phyloP scores from a whole-genome alignment of 2,888 invertebrate genomes.

The Drosophila flavopinicola region DNA sequence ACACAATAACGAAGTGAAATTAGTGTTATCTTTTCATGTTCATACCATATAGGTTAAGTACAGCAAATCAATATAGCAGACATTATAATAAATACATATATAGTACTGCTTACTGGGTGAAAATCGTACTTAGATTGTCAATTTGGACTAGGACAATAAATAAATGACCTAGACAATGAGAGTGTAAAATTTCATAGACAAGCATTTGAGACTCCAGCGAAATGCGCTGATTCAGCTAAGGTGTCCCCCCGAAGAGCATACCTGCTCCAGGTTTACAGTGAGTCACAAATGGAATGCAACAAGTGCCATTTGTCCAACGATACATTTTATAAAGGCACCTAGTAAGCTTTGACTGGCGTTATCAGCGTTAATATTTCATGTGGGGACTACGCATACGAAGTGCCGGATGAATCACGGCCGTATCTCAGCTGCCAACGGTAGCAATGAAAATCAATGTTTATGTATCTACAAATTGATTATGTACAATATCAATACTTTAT shows the following conservation, averaged over 20 bases:
- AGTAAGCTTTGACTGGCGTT: slow-evolving; percentile 6
- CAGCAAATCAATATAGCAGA: background rate
- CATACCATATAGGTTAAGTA: background rate
- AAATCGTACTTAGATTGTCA: no score
- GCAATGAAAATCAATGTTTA: background rate
- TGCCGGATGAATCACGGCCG: slow-evolving; percentile 38
- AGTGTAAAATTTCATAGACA: background rate
- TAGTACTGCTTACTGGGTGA: no score
- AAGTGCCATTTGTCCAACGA: background rate
- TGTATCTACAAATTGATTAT: slow-evolving; percentile 17
- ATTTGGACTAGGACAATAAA: background rate
- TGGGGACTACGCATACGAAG: slow-evolving; percentile 9
- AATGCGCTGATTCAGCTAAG: slow-evolving; percentile 2
- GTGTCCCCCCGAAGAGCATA: slow-evolving; percentile 5
- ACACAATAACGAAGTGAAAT: background rate
- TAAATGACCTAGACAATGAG: slow-evolving; percentile 3
- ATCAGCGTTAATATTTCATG: slow-evolving; percentile 24
- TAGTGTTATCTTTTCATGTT: background rate
- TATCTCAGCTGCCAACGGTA: slow-evolving; percentile 36
- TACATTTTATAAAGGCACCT: background rate
- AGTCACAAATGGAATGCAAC: slow-evolving; percentile 25
- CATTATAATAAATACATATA: no score
- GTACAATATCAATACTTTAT: slow-evolving; percentile 32
- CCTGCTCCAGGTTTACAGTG: slow-evolving; percentile 7
- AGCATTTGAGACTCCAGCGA: background rate